These are phyloP conservation scores for Heliothis peltigera DNA, from an alignment of 2,888 invertebrate species.

Conservation along the genomic window DNA sequence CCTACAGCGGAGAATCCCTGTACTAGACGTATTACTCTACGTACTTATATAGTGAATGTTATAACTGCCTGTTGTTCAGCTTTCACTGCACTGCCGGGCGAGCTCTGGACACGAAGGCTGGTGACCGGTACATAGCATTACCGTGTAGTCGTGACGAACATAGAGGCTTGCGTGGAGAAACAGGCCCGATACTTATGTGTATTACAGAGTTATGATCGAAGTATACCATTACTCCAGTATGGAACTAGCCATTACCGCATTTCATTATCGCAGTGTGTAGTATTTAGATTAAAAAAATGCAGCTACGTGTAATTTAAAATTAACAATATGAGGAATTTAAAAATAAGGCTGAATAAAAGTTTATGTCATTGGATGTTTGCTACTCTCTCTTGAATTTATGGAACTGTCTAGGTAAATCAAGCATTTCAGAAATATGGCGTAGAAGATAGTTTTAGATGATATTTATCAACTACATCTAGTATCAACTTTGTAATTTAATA, in stretches of 20 bases:
- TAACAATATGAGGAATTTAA: conserved; percentile 48
- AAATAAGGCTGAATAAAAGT: conserved; percentile 55
- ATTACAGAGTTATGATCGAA: conserved; percentile 8
- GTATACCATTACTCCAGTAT: conserved; percentile 11
- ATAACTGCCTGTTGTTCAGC: conserved; percentile 31
- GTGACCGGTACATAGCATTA: conserved; percentile 2
- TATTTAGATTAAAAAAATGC: conserved; percentile 14
- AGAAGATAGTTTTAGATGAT: conserved; percentile 40
- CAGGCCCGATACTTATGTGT: conserved; percentile 27
- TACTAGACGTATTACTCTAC: conserved; percentile 64
- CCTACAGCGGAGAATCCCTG: conserved; percentile 86
- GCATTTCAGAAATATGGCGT: conserved; percentile 8
- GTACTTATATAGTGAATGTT: conserved; percentile 33
- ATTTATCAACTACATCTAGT: conserved; percentile 22
- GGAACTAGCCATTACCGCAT: conserved; percentile 52
- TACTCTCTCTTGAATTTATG: conserved; percentile 10
- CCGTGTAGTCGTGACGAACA: not conserved
- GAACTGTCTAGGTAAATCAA: conserved; percentile 14
- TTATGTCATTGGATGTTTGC: conserved; percentile 18
- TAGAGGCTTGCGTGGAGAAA: conserved; percentile 4
- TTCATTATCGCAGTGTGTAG: conserved; percentile 41
- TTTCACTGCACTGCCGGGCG: not conserved
- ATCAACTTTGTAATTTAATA: conserved; percentile 32
- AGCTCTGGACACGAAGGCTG: conserved; percentile 1
- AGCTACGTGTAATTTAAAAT: conserved; percentile 14